Percentiles rank a stretch among this genome's conserved stretches.
Evolutionary conservation across 2,113 vertebrate species (phyloP).

Genomic region (Rhabdornis inornatus): DNA sequence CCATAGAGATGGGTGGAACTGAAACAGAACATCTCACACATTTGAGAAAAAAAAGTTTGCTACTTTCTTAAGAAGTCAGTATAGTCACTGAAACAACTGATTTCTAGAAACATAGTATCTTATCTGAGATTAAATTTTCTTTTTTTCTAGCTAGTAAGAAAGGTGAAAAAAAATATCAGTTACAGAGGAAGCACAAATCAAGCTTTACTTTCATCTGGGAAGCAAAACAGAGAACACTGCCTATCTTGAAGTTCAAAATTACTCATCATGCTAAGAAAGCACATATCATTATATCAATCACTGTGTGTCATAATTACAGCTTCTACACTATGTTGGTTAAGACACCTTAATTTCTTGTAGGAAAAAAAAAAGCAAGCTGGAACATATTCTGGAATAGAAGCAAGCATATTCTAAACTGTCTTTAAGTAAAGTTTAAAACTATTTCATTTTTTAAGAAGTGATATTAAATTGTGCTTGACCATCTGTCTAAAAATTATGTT

Average conservation of each 20-base stretch:
- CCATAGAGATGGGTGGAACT: not conserved
- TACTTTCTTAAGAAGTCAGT: not conserved
- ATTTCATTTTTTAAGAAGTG: not conserved
- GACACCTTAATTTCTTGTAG: not conserved
- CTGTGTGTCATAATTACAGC: not conserved
- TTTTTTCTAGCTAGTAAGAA: not conserved
- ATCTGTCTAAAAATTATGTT: not conserved
- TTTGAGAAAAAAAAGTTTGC: not conserved
- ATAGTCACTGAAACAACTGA: not conserved
- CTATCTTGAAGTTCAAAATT: not conserved
- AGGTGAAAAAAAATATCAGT: not conserved
- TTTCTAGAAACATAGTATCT: not conserved
- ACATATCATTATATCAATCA: not conserved
- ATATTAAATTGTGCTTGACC: not conserved
- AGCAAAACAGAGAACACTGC: not conserved
- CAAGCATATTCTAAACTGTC: not conserved
- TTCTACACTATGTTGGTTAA: not conserved
- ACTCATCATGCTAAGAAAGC: not conserved
- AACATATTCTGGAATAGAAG: not conserved
- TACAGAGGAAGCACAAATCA: not conserved
- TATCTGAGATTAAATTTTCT: not conserved
- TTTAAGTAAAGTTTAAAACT: not conserved
- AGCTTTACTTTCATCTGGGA: not conserved
- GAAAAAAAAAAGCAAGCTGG: not conserved
- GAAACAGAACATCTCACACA: not conserved